Conservation (phyloP, 2,888 invertebrate genomes). For the Pollenia labialis region DNA sequence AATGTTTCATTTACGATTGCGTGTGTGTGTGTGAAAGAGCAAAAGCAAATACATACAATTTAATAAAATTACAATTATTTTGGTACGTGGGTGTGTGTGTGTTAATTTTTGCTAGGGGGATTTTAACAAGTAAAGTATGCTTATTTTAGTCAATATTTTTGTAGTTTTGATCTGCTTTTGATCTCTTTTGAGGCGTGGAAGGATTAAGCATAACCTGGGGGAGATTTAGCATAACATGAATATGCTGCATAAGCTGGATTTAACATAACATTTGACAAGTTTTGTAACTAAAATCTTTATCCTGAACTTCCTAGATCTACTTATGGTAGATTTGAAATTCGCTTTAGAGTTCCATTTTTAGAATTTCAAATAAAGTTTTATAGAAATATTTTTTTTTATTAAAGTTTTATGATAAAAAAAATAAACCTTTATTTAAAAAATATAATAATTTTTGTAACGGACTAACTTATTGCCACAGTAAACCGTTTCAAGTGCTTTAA, state of each 20-base stretch:
- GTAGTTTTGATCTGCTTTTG: constrained; percentile 21
- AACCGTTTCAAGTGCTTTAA: too few relatives aligned
- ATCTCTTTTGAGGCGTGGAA: constrained; percentile 30
- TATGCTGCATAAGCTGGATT: constrained; percentile 13
- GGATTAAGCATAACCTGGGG: constrained; percentile 42
- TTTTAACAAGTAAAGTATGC: constrained; percentile 18
- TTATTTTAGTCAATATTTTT: constrained; percentile 22
- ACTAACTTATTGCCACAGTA: too few relatives aligned
- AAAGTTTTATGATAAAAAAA: too few relatives aligned
- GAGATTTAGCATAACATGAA: constrained; percentile 45
- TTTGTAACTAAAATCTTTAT: constrained; percentile 37
- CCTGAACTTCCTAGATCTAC: not conserved
- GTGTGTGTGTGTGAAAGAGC: not conserved
- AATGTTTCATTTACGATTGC: not conserved
- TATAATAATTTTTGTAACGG: too few relatives aligned
- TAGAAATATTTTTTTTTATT: too few relatives aligned
- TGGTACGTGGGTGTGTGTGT: not conserved
- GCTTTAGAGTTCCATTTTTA: too few relatives aligned
- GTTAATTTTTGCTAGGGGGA: not conserved
- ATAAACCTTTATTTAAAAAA: too few relatives aligned
- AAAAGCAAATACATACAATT: not conserved
- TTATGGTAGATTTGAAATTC: too few relatives aligned
- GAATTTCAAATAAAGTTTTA: too few relatives aligned
- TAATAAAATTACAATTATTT: not conserved
- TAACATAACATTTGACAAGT: constrained; percentile 52